Percentiles rank a stretch among this genome's conserved stretches.
These are phyloP conservation scores for Zootoca vivipara DNA, from an alignment of 2,113 vertebrate genomes.

Conservation along the genomic window DNA sequence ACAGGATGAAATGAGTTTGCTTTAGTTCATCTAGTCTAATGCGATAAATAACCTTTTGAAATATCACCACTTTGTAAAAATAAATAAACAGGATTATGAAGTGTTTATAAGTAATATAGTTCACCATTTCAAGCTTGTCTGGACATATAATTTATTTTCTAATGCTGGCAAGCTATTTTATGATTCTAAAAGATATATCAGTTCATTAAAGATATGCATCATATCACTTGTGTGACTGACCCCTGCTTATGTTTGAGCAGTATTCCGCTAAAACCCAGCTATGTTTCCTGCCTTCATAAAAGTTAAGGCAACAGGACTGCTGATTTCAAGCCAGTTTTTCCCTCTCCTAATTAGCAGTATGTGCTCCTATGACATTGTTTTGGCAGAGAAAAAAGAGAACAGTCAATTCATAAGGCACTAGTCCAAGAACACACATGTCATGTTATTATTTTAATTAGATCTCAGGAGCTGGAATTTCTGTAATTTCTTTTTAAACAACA, in stretches of 20 bases:
- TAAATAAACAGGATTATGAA: not conserved
- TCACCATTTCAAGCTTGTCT: not conserved
- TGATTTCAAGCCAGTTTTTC: slow-evolving; percentile 57
- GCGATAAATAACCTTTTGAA: not conserved
- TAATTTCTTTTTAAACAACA: slow-evolving; percentile 45
- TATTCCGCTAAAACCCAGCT: not conserved
- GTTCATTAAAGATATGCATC: not conserved
- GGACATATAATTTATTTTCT: not conserved
- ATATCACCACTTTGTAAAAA: not conserved
- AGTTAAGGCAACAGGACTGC: slow-evolving; percentile 34
- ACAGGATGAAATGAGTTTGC: not conserved
- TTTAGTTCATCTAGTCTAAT: not conserved
- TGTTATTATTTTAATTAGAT: slow-evolving; percentile 73
- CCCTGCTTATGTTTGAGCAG: not conserved
- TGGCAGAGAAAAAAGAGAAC: slow-evolving; percentile 53
- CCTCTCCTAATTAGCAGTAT: slow-evolving; percentile 62
- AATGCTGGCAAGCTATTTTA: not conserved
- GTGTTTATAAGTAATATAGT: not conserved
- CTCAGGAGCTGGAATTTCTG: slow-evolving; percentile 62
- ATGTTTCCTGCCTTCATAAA: not conserved
- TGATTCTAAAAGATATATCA: not conserved
- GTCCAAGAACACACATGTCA: slow-evolving; percentile 57
- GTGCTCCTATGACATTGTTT: slow-evolving; percentile 62
- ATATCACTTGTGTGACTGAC: slow-evolving; percentile 9
- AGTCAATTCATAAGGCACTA: slow-evolving; percentile 56